These are phyloP conservation scores for Sorex araneus DNA, from an alignment of 2,113 vertebrate genomes.

Conservation along the genomic window DNA sequence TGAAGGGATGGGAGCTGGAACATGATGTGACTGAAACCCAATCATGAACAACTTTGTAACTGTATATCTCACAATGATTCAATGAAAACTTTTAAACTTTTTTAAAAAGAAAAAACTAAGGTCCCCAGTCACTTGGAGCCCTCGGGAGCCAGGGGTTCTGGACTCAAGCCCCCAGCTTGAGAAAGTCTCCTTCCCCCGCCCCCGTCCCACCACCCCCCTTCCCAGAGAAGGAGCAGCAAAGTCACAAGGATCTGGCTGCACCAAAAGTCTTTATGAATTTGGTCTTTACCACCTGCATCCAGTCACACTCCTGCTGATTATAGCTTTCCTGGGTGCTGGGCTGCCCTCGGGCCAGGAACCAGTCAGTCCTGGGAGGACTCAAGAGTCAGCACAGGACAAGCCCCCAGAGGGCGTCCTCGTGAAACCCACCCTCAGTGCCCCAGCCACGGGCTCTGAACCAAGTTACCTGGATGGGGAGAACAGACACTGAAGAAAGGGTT, in stretches of 20 bases:
- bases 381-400: not conserved
- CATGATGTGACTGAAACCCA: too few relatives aligned
- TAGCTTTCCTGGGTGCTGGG: not conserved
- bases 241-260: not conserved
- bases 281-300: not conserved
- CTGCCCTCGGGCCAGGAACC: not conserved
- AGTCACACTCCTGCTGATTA: not conserved
- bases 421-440: not conserved
- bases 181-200: not conserved
- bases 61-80: too few relatives aligned
- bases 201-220: conserved; percentile 9
- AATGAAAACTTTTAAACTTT: too few relatives aligned
- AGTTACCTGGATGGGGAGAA: not conserved
- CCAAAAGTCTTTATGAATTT: not conserved
- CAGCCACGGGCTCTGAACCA: conserved; percentile 7
- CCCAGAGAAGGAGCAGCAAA: conserved; percentile 48
- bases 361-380: not conserved
- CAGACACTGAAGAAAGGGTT: conserved; percentile 37
- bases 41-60: too few relatives aligned
- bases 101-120: not conserved
- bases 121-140: conserved; percentile 47
- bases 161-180: conserved; percentile 14
- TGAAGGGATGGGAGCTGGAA: too few relatives aligned
- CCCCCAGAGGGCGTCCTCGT: conserved; percentile 20
- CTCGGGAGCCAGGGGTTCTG: conserved; percentile 16